Conservation (phyloP, 2,113 vertebrate genomes). For the Corvus moneduloides region DNA sequence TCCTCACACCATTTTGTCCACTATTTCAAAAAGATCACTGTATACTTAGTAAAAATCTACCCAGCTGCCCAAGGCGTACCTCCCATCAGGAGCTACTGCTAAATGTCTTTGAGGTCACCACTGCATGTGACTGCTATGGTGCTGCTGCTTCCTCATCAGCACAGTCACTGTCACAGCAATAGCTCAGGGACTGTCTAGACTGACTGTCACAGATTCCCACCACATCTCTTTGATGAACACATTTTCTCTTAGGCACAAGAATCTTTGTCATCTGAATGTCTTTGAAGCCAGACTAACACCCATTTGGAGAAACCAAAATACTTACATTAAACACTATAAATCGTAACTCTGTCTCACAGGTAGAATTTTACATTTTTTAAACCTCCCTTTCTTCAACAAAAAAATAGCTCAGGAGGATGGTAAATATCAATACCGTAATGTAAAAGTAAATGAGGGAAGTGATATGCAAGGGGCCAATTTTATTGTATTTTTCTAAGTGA, state of each 20-base stretch:
- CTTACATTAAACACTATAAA: neutral
- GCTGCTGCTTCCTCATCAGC: neutral
- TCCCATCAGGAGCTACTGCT: neutral
- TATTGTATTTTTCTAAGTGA: neutral
- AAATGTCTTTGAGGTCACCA: neutral
- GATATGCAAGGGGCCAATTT: neutral
- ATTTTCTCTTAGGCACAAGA: neutral
- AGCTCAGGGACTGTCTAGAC: neutral
- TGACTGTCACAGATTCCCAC: neutral
- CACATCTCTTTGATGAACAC: neutral
- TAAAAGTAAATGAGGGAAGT: neutral
- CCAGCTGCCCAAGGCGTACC: rapidly evolving
- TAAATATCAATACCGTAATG: neutral
- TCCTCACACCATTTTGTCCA: neutral
- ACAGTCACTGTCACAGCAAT: neutral
- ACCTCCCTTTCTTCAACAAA: neutral
- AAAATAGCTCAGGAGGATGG: neutral
- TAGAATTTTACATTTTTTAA: neutral
- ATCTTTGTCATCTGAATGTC: neutral
- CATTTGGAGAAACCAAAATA: neutral
- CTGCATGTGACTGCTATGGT: neutral
- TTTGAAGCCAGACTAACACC: neutral
- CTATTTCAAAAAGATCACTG: neutral
- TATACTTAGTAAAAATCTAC: neutral
- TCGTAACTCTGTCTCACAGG: neutral